Evolutionary conservation across 1,140 invertebrate genomes (phyloP).

Genomic region (Sitophilus oryzae): DNA sequence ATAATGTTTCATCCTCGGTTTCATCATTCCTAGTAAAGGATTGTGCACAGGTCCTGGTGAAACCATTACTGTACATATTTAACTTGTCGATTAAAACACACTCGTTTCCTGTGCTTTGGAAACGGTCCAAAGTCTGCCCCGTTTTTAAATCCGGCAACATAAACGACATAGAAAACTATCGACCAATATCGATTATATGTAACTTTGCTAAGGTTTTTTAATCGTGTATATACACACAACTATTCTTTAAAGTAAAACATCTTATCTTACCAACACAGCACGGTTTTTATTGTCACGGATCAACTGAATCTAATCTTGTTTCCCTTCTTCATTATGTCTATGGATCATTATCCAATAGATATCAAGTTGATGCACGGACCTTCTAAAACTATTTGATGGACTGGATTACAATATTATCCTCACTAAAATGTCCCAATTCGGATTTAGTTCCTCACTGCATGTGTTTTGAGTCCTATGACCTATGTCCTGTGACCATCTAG

Average conservation of each 20-base stretch:
- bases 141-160: conserved; percentile 2
- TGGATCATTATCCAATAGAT: neutral
- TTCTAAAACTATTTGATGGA: too few species aligned
- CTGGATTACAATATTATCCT: conserved; percentile 1
- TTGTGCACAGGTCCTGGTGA: neutral
- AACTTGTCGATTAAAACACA: neutral
- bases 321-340: neutral
- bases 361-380: neutral
- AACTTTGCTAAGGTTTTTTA: conserved; percentile 1
- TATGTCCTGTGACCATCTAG: neutral
- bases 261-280: neutral
- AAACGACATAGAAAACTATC: neutral
- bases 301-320: neutral
- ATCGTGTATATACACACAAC: too few species aligned
- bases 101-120: conserved; percentile 4
- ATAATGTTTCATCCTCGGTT: too few species aligned
- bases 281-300: neutral
- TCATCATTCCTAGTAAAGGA: neutral
- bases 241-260: too few species aligned
- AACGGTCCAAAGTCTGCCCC: conserved; percentile 1
- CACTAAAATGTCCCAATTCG: neutral
- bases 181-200: conserved; percentile 2
- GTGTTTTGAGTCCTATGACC: neutral
- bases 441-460: neutral
- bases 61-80: neutral